Evolutionary conservation across 2,797 vertebrate species (phyloP), one percentile per base, ranked within the genome.

Genomic region (Oreochromis mossambicus): DNA sequence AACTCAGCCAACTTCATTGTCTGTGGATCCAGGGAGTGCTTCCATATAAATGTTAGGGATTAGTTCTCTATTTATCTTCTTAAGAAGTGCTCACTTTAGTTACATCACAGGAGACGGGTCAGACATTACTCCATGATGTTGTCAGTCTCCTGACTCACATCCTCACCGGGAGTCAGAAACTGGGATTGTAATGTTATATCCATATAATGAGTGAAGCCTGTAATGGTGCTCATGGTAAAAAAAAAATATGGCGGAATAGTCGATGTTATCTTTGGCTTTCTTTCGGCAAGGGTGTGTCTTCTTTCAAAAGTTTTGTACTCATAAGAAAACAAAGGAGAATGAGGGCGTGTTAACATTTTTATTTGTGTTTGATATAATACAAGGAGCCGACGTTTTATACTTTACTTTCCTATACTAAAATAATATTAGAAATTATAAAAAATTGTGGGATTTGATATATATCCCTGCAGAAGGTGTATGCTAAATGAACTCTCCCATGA

Each of bases 231-330:
- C 77, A 83, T 14, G 14, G 6, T 51, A 1, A 55, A 61, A 32
- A 58, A 2, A 56, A 84, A 81, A n/a, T 46, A 15, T 24, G 36
- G 12, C 79, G 80, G 79, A 89, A 86, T 88, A 84, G 91, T 86
- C 63, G 50, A 15, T 56, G 58, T 81, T 68, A 52, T 86, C 58
- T 80, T 82, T 87, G 84, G 61, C 75, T 83, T 82, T 36, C 29
- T 26, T 81, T 52, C n/a, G 77, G 41, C 41, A 21, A 50, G 83
- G 92, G 92, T 55, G 94, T 86, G 92, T 86, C 79, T 55, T 52
- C 29, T 76, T 70, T 70, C 2, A 13, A 77, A 17, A 48, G 32
- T 34, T 51, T 51, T 63, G 13, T 4, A 75, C 9, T 55, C 56
- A 7, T 63, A 13, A 84, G 43, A 83, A 90, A 87, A 87, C 73